Percentiles rank a stretch among this genome's conserved stretches.
Evolutionary conservation across 2,888 invertebrate genomes (phyloP).

Genomic region (Epinotia bilunana): DNA sequence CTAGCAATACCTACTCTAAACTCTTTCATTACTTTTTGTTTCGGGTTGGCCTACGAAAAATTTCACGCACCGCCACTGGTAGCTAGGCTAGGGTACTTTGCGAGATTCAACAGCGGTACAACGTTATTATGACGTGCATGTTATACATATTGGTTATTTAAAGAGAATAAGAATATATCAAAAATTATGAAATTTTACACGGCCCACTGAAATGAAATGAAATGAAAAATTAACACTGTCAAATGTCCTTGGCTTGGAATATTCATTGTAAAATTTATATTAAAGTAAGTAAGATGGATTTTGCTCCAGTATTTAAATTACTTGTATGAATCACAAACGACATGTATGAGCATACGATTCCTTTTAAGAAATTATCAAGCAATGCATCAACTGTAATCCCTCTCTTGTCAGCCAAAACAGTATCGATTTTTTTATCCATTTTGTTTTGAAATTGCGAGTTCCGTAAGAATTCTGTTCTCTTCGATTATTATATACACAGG

Average conservation of each 20-base stretch:
- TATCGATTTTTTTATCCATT: not conserved
- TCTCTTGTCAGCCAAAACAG: conserved; percentile 1
- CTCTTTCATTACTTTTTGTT: no score
- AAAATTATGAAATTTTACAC: no score
- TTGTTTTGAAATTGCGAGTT: not conserved
- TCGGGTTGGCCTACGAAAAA: no score
- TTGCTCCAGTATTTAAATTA: not conserved
- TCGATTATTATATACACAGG: no score
- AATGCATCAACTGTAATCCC: conserved; percentile 20
- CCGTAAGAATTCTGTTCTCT: not conserved
- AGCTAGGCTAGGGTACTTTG: no score
- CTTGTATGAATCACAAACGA: not conserved
- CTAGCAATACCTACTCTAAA: no score
- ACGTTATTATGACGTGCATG: no score
- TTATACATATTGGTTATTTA: no score
- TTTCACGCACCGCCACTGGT: no score
- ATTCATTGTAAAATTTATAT: not conserved
- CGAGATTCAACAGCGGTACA: no score
- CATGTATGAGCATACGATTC: not conserved
- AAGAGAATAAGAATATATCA: no score
- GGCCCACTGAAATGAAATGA: no score
- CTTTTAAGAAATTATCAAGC: conserved; percentile 22
- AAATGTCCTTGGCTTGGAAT: not conserved
- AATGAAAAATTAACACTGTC: not conserved
- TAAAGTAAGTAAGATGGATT: not conserved